These are phyloP conservation scores for Synergus gifuensis DNA, from an alignment of 2,888 invertebrate species.

Conservation along the genomic window DNA sequence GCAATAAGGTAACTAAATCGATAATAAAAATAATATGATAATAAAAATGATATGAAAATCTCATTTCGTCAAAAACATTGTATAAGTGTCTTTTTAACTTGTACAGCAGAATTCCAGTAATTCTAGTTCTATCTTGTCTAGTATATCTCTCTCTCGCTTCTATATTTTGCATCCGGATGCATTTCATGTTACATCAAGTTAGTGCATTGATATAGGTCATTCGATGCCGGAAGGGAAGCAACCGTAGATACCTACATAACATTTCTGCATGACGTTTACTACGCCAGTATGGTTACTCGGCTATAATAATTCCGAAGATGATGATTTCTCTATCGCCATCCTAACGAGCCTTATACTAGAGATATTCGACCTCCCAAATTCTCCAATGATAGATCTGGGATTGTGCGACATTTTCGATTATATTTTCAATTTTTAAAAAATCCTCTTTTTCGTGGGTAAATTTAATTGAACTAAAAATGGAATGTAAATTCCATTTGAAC, in stretches of 20 bases:
- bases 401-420: no score
- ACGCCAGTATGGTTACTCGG: conserved; percentile 33
- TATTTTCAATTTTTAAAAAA: no score
- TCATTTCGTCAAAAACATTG: no score
- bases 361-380: not conserved
- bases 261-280: conserved; percentile 45
- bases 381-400: not conserved
- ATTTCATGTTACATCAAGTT: conserved; percentile 50
- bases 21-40: no score
- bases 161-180: conserved; percentile 35
- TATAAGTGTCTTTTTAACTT: no score
- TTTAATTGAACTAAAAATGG: no score
- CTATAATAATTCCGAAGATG: conserved; percentile 43
- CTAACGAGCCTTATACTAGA: conserved; percentile 43
- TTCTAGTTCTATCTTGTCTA: not conserved
- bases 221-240: conserved; percentile 46
- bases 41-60: no score
- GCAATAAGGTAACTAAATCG: no score
- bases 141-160: not conserved
- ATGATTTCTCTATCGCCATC: conserved; percentile 44
- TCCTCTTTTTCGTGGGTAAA: no score
- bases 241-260: conserved; percentile 44
- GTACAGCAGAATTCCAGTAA: not conserved
- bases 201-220: conserved; percentile 46
- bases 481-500: no score